These are phyloP conservation scores for Carettochelys insculpta DNA, from an alignment of 2,113 vertebrate species.

Conservation along the genomic window DNA sequence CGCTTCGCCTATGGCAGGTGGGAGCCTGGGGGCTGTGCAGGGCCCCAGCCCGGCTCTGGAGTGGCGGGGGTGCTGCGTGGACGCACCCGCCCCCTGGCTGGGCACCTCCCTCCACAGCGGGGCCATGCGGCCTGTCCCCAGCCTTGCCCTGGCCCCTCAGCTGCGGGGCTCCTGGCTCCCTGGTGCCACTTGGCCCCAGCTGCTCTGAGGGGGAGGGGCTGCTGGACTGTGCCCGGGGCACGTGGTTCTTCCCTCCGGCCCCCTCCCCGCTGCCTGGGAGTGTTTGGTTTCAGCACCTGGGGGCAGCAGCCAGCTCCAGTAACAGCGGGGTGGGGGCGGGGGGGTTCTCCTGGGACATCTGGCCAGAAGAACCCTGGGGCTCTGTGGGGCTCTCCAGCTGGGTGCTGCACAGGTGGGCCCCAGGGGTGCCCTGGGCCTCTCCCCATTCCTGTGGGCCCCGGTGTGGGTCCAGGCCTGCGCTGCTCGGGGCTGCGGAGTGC, in stretches of 20 bases:
- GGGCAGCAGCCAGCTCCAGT: neutral
- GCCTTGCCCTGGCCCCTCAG: neutral
- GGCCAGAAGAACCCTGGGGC: neutral
- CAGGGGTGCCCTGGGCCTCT: too few species aligned
- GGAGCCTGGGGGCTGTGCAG: neutral
- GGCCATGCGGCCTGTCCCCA: neutral
- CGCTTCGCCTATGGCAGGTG: conserved; percentile 87
- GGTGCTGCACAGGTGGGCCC: too few species aligned
- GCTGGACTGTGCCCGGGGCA: neutral
- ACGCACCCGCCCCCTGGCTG: too few species aligned
- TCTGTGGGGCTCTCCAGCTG: too few species aligned
- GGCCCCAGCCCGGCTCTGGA: neutral
- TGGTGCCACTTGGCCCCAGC: neutral
- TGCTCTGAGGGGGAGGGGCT: neutral
- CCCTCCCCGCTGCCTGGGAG: too few species aligned
- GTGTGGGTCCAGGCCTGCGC: neutral
- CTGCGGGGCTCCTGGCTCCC: too few species aligned
- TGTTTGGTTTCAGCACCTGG: neutral
- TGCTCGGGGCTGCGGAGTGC: neutral
- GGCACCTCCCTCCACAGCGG: neutral
- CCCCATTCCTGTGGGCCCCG: too few species aligned
- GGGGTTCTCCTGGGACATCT: neutral
- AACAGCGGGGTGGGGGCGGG: neutral
- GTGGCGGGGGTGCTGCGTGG: too few species aligned
- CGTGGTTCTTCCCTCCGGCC: too few species aligned